Evolutionary conservation across 1,140 invertebrate genomes (phyloP), one percentile per base, ranked within the genome.

Genomic region (Lepidurus packardi): DNA sequence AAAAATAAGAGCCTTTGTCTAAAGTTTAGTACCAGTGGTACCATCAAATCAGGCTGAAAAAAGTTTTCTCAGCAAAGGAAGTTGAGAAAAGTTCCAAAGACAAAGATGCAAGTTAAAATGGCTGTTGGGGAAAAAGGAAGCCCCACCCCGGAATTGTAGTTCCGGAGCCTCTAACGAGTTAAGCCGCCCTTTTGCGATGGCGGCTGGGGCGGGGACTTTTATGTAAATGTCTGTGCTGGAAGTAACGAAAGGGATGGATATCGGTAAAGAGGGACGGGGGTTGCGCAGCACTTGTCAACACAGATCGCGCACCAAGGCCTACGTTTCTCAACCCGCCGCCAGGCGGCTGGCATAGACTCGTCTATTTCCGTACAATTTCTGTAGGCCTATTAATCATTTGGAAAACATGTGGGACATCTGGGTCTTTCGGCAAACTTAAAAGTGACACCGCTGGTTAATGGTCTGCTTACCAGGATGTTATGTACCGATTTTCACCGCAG

Each of bases 101-200:
- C 53, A 65, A 65, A 65, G 53, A 65, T 65, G 21, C 53, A 65
- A 65, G 53, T 65, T 65, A 65, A 65, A 65, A 65, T 65, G 53
- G 53, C 53, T 65, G 53, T 65, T 65, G 16, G 21, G 21, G 21
- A n/a, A 65, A 21, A 65, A 65, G 9, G 53, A 65, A 21, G 53
- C 53, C 21, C 53, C 53, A 65, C 53, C 53, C 53, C 53, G 13
- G 53, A 9, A 65, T 65, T 65, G 53, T 16, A 65, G 53, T 65
- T 65, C 53, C 53, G 16, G 13, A 65, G 13, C 53, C 53, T 65
- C 16, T n/a, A 21, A n/a, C 16, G 53, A 65, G 21, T 21, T 65
- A 65, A 65, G 53, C 53, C 53, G 13, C 53, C 53, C 53, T 65
- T 65, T 65, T n/a, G 53, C 53, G 53, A 65, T 65, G 53, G 53